phyloP scores from a whole-genome alignment of 1,140 invertebrate species.

The Penaeus chinensis region DNA sequence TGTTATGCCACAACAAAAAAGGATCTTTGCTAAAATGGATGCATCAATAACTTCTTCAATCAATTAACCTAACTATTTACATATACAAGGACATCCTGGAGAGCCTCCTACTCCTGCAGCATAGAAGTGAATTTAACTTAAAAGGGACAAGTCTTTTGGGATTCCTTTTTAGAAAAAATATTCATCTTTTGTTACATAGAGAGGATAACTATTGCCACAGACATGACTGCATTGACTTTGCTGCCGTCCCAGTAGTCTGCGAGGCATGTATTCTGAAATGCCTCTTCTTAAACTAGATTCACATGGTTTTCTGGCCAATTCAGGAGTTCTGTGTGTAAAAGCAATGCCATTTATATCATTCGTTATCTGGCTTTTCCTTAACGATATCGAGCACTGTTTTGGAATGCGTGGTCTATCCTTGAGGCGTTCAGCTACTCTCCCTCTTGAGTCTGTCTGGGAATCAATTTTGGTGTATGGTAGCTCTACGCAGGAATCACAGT shows the following conservation, averaged over 20 bases:
- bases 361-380: too few species aligned
- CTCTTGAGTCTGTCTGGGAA: constrained; percentile 3
- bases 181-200: constrained; percentile 24
- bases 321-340: too few species aligned
- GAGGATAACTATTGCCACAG: constrained; percentile 12
- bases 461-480: constrained; percentile 10
- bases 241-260: neutral
- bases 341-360: too few species aligned
- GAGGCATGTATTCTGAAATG: constrained; percentile 4
- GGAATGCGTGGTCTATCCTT: too few species aligned
- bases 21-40: neutral
- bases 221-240: constrained; percentile 15
- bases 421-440: too few species aligned
- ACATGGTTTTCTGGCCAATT: too few species aligned
- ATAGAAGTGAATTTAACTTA: too few species aligned
- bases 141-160: constrained; percentile 12
- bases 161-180: constrained; percentile 27
- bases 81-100: neutral
- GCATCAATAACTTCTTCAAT: constrained; percentile 10
- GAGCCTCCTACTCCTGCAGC: too few species aligned
- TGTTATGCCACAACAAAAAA: constrained; percentile 4
- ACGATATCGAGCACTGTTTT: too few species aligned
- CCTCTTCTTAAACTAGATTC: too few species aligned
- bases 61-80: constrained; percentile 29
- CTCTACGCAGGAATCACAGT: constrained; percentile 25